phyloP scores from a whole-genome alignment of 1,140 invertebrate species.

The Wasmannia auropunctata region DNA sequence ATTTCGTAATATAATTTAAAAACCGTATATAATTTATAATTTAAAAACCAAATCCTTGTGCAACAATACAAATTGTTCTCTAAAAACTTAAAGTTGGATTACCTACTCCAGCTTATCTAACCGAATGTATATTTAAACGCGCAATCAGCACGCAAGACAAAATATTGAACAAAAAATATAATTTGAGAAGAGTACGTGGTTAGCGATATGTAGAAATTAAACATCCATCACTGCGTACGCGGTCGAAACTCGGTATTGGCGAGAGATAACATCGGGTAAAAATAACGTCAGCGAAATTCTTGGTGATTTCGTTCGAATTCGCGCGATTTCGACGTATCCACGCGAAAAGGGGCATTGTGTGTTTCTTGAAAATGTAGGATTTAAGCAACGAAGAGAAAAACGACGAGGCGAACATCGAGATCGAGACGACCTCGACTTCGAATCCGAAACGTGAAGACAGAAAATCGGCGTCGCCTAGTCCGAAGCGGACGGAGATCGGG shows the following conservation, averaged over 20 bases:
- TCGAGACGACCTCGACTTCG: background rate
- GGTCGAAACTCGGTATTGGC: background rate
- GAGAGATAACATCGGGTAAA: background rate
- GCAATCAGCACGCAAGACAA: background rate
- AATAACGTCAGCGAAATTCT: background rate
- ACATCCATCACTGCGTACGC: background rate
- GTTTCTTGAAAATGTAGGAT: background rate
- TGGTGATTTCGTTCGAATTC: background rate
- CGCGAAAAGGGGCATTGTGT: background rate
- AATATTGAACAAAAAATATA: background rate
- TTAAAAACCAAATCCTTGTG: background rate
- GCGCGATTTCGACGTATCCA: background rate
- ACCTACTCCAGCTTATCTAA: background rate
- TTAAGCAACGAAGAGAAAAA: background rate
- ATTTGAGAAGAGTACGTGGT: background rate
- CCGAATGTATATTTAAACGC: background rate
- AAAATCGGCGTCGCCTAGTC: background rate
- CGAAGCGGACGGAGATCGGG: background rate
- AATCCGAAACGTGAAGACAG: background rate
- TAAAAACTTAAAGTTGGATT: background rate
- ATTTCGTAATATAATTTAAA: too few relatives aligned
- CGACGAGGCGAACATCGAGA: background rate
- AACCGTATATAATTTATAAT: too few relatives aligned
- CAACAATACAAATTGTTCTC: background rate
- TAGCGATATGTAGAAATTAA: background rate